Conservation (phyloP, 2,113 vertebrate species). For the Psophia crepitans region DNA sequence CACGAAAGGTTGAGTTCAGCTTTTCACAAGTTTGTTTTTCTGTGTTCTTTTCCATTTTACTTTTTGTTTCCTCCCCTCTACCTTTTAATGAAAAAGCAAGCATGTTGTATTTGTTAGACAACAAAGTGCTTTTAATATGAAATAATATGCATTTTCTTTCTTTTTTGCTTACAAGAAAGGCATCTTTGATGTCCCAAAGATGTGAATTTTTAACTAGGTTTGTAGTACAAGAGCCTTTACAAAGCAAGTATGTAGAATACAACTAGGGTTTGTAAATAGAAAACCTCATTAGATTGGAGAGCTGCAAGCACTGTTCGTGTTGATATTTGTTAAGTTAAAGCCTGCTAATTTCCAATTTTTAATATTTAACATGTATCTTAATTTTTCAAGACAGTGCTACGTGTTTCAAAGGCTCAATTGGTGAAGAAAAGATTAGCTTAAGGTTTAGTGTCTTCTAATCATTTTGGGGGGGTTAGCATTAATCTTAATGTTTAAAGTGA, state of each 20-base stretch:
- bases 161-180: background rate
- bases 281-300: background rate
- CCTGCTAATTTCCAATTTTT: background rate
- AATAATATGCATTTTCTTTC: background rate
- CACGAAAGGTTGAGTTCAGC: background rate
- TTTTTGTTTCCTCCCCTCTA: too few species aligned
- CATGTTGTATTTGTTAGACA: background rate
- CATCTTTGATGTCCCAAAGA: background rate
- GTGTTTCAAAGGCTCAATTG: background rate
- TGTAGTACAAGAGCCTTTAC: background rate
- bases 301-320: background rate
- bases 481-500: conserved; percentile 74
- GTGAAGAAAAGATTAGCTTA: conserved; percentile 10
- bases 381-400: background rate
- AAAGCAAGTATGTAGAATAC: background rate
- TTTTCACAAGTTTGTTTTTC: background rate
- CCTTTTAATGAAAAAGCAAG: background rate
- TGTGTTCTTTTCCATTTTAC: background rate
- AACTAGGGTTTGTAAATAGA: background rate
- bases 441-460: conserved; percentile 38
- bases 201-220: background rate
- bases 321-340: background rate
- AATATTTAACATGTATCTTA: background rate
- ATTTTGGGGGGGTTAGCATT: conserved; percentile 51
- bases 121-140: background rate